These are phyloP conservation scores for Falco berigora DNA, from an alignment of 2,797 vertebrate genomes.

Conservation along the genomic window DNA sequence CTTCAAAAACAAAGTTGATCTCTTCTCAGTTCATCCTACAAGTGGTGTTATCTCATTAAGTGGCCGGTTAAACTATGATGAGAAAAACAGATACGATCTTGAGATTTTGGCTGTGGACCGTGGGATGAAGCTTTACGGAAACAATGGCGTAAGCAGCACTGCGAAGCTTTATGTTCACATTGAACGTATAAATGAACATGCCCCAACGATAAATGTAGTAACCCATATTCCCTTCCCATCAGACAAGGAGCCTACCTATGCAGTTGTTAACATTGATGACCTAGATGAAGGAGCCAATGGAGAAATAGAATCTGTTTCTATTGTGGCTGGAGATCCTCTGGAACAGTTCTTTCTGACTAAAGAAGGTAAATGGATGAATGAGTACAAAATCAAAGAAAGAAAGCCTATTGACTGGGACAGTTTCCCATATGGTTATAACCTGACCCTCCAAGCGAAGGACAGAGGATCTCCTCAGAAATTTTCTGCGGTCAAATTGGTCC, in stretches of 20 bases:
- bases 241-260: constrained; percentile 84
- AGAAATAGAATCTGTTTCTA: constrained; percentile 87
- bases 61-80: constrained; percentile 85
- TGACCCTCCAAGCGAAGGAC: constrained; percentile 93
- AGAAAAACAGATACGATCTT: constrained; percentile 87
- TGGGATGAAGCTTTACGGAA: constrained; percentile 97
- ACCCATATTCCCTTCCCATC: constrained; percentile 77
- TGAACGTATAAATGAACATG: constrained; percentile 89
- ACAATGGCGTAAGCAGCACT: constrained; percentile 96
- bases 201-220: constrained; percentile 82
- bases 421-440: constrained; percentile 84
- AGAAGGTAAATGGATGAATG: constrained; percentile 78
- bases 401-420: constrained; percentile 82
- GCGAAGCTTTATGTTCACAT: constrained; percentile 95
- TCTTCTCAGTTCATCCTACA: constrained; percentile 94
- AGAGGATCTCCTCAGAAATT: constrained; percentile 87
- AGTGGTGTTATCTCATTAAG: constrained; percentile 95
- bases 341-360: constrained; percentile 84
- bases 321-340: constrained; percentile 85
- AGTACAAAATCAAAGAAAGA: constrained; percentile 84
- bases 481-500: constrained; percentile 80
- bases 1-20: constrained; percentile 91
- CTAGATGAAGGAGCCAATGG: constrained; percentile 89
- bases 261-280: constrained; percentile 85
- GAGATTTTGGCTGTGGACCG: constrained; percentile 95